Evolutionary conservation across 2,113 vertebrate genomes (phyloP), one percentile per base, ranked within the genome.

Genomic region (Halichoerus grypus): DNA sequence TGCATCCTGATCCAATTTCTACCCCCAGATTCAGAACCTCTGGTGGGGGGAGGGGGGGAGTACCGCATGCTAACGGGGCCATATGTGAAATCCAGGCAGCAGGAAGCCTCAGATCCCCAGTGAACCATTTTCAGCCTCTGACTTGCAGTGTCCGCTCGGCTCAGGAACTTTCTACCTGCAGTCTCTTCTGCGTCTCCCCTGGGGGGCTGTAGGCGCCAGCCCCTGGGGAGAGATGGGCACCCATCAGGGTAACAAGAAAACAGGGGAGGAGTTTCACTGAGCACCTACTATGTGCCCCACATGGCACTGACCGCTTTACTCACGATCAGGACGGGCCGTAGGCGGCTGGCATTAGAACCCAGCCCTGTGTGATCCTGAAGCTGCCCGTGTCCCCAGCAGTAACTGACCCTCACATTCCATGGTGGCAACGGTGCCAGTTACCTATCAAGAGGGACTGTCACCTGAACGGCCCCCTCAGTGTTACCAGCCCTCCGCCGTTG

Each of bases 61-160:
- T n/a, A 7, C 88, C 67, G 93, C 85, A 91, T 55, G 59, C 88
- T 67, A 91, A 97, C 82, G 55, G 72, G 88, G 49, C 95, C 94
- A 7, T 36, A 49, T 86, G 93, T 86, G 89, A 89, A 63, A 31
- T 55, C 81, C 65, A 46, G 1, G 24, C 5, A 53, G 72, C 1
- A 6, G 51, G 36, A 59, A 95, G 69, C 65, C 76, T 22, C 10
- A 42, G 96, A 36, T 42, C 71, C 86, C 69, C 74, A 49, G 65
- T 28, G 22, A 82, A 94, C 93, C 93, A 86, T 57, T 49, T 82
- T 71, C 63, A 12, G 59, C 91, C 61, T 49, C 65, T 80, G 53
- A 46, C 65, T 85, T 71, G 65, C n/a, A 63, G 85, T 74, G 51
- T 53, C 22, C 0, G 1, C 51, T 21, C 2, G 8, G 76, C 71